Conservation (phyloP, 2,797 vertebrate species). For the Halcyon badia region DNA sequence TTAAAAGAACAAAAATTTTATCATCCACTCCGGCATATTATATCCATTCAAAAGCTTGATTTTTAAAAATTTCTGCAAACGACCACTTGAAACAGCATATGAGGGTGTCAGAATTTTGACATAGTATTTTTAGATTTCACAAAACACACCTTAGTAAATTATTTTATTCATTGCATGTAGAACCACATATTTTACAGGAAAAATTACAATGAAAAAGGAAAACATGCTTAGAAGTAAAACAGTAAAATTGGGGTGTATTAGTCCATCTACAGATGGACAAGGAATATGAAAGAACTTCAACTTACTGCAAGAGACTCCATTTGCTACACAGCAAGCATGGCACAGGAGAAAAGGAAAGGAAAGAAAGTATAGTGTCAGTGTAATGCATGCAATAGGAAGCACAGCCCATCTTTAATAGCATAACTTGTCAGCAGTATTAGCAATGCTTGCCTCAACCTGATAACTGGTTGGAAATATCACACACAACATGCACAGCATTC, state of each 20-base stretch:
- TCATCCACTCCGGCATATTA: not conserved
- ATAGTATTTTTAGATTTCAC: constrained; percentile 56
- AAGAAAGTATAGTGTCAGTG: constrained; percentile 93
- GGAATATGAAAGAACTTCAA: constrained; percentile 88
- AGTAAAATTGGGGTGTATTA: constrained; percentile 70
- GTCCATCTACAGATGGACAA: constrained; percentile 79
- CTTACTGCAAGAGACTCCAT: constrained; percentile 99
- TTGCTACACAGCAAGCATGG: constrained; percentile 99
- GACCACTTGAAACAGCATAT: constrained; percentile 15
- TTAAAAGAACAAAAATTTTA: not conserved
- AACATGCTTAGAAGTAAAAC: constrained; percentile 76
- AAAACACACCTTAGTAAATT: constrained; percentile 53
- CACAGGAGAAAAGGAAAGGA: constrained; percentile 91
- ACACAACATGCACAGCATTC: constrained; percentile 79
- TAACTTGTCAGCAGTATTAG: constrained; percentile 79
- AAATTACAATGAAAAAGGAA: constrained; percentile 58
- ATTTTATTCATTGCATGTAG: constrained; percentile 53
- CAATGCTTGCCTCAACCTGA: constrained; percentile 75
- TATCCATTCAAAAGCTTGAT: not conserved
- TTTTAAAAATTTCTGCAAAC: not conserved
- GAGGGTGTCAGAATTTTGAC: constrained; percentile 25
- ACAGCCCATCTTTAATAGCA: constrained; percentile 76
- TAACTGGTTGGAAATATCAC: constrained; percentile 70
- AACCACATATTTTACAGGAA: constrained; percentile 30
- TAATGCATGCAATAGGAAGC: constrained; percentile 87